These are phyloP conservation scores for Urechis unicinctus DNA, from an alignment of 2,888 invertebrate genomes.

Conservation along the genomic window DNA sequence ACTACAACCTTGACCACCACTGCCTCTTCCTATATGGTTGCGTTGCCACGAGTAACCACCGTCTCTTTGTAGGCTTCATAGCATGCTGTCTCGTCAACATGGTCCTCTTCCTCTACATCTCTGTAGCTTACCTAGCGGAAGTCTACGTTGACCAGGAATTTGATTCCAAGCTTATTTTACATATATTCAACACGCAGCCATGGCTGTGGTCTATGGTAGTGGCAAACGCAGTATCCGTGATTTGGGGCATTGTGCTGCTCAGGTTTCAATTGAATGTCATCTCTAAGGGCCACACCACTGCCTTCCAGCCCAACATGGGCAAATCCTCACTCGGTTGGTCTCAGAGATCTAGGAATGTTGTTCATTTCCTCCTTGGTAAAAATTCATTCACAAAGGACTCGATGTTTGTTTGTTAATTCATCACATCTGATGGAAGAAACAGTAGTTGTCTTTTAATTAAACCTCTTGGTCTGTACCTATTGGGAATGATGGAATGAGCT, in stretches of 20 bases:
- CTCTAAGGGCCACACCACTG: constrained; percentile 32
- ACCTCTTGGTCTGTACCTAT: too few species aligned
- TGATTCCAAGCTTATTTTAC: background rate
- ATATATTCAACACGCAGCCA: constrained; percentile 24
- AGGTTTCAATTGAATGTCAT: constrained; percentile 33
- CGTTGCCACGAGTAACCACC: constrained; percentile 40
- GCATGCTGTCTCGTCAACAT: constrained; percentile 26
- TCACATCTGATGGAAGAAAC: too few species aligned
- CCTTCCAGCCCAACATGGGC: constrained; percentile 21
- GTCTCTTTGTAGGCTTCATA: constrained; percentile 40
- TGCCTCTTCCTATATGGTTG: constrained; percentile 47
- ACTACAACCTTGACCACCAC: constrained; percentile 44
- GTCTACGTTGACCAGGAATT: constrained; percentile 8
- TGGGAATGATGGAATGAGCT: too few species aligned
- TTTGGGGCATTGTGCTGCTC: constrained; percentile 35
- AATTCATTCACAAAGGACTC: too few species aligned
- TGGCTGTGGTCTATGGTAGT: constrained; percentile 33
- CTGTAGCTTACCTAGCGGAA: constrained; percentile 13
- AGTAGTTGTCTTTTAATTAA: too few species aligned
- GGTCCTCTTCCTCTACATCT: constrained; percentile 26
- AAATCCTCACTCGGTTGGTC: constrained; percentile 8
- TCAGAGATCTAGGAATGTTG: constrained; percentile 33
- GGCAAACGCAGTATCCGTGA: constrained; percentile 30
- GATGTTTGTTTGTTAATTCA: too few species aligned
- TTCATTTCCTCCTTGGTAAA: constrained; percentile 33